These are phyloP conservation scores for Notiomystis cincta DNA, from an alignment of 2,113 vertebrate species.

Conservation along the genomic window DNA sequence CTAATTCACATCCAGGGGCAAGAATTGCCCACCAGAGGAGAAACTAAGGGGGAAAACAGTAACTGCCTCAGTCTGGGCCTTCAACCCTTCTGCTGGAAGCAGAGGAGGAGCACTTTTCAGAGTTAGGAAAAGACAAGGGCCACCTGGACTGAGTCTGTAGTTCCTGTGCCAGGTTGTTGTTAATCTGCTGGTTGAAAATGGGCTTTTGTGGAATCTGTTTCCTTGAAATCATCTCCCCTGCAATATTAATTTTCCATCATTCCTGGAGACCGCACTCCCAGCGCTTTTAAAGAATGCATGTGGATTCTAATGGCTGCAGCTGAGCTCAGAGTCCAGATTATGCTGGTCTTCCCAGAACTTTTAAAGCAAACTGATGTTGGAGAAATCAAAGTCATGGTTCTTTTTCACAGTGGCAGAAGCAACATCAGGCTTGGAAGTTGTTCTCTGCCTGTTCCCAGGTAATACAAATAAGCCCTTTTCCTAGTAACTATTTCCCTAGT, in stretches of 20 bases:
- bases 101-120: background rate
- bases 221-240: background rate
- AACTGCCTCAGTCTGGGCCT: background rate
- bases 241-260: background rate
- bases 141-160: background rate
- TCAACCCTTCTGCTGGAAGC: background rate
- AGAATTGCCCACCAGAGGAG: background rate
- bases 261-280: background rate
- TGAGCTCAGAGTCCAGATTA: background rate
- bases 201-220: background rate
- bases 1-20: background rate
- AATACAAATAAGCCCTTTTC: background rate
- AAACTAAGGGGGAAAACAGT: background rate
- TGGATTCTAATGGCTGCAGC: background rate
- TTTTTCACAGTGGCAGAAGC: background rate
- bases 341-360: background rate
- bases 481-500: background rate
- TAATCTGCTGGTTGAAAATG: background rate
- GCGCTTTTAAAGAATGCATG: background rate
- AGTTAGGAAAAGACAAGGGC: background rate
- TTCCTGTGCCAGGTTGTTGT: rapidly evolving
- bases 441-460: background rate
- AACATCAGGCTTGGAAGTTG: rapidly evolving
- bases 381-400: background rate
- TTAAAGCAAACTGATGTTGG: background rate